Base-by-base conservation (phyloP, 2,113 vertebrate genomes). In the Hystrix brachyura region DNA sequence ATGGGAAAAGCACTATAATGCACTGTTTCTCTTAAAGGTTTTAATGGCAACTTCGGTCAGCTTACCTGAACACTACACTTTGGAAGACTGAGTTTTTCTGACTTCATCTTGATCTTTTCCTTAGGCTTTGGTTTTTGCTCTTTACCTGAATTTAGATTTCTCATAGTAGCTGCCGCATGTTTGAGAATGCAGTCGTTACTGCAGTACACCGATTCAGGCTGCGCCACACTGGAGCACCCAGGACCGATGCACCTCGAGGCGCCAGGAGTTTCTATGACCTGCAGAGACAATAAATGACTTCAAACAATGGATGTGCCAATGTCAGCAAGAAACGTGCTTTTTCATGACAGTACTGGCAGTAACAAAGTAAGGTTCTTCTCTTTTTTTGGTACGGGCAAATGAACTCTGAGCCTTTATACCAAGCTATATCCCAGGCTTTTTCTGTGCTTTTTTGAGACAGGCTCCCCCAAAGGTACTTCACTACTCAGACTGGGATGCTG, bases 141-240 rank as follows among this genome's bases (percentile, higher is more conserved):
- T 98, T 99, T 99, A 86, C 99, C 98, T 57, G 98, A 98, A 64
- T 99, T 99, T 43, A 99, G 96, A 57, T 98, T 98, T 98, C 99
- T 99, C 99, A 99, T 99, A 0, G 99, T 99, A 55, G 98, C 98
- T 0, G 99, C 99, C 15, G 99, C 99, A 0, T 99, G 99, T 94
- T 99, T 99, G 53, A 99, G 99, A 92, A 99, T 99, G 97, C 99
- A 99, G 91, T 99, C 99, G 0, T 98, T 99, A 97, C 99, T 99
- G 96, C 99, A 99, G 97, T 99, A 99, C 71, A 99, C 99, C 0
- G 99, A 99, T 94, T 99, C 99, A 0, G 99, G 99, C 82, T 99
- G 98, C 2, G 99, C 99, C 87, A 99, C 97, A 5, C 98, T 99
- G 25, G 95, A 98, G 95, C 99, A 99, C 72, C 99, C 99, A 0